A percentile compares a stretch with the other conserved stretches of the same genome.
Evolutionary conservation across 2,113 vertebrate genomes (phyloP).

Genomic region (Corythornis madagascariensis): DNA sequence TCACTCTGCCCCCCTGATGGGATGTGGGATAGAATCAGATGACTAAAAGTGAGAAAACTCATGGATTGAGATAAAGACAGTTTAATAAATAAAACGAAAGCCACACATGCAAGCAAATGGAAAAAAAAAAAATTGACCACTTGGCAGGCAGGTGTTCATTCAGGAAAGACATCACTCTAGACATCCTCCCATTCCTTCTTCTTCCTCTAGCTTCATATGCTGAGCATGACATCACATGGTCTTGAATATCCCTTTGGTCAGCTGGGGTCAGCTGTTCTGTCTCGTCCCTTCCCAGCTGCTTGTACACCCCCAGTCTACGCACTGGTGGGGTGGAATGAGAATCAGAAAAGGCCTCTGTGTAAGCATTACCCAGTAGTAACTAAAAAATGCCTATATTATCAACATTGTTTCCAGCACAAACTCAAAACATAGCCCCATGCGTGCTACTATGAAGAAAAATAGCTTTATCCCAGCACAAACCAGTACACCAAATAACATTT

Average conservation of each 20-base stretch:
- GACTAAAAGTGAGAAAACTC: not conserved
- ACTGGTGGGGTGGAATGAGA: not conserved
- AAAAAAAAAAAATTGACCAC: too few relatives aligned
- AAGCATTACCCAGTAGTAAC: too few relatives aligned
- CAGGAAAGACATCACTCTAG: too few relatives aligned
- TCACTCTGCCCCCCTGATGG: not conserved
- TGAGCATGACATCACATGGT: too few relatives aligned
- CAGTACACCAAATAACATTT: not conserved
- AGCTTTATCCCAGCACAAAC: not conserved
- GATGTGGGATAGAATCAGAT: not conserved
- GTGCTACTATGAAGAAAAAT: not conserved
- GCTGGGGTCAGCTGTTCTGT: not conserved
- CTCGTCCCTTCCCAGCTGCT: not conserved
- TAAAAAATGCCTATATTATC: not conserved
- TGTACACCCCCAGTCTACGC: not conserved
- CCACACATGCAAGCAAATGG: too few relatives aligned
- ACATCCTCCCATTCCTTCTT: too few relatives aligned
- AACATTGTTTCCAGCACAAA: not conserved
- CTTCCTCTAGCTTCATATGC: too few relatives aligned
- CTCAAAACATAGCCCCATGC: not conserved
- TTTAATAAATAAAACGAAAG: not conserved
- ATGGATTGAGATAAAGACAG: not conserved
- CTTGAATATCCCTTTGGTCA: not conserved
- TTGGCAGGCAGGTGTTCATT: too few relatives aligned
- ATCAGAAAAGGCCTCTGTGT: too few relatives aligned